Evolutionary conservation across 1,140 invertebrate species (phyloP), one percentile per base, ranked within the genome.

Genomic region (Drosophila bocki): DNA sequence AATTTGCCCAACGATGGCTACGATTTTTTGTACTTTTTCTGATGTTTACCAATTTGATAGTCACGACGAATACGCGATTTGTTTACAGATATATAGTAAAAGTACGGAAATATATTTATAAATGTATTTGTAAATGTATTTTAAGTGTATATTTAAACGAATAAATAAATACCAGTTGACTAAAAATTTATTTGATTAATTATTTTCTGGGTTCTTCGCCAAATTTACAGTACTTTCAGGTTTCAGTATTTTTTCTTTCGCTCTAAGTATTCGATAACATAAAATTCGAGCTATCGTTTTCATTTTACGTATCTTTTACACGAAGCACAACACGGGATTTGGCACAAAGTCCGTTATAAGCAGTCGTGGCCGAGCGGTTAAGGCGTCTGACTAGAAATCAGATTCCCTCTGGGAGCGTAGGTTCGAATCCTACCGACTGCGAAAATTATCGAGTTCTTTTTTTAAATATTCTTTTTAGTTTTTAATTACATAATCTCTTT

Each of bases 341-440:
- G 29, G 26, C 44, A 15, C 37, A 22, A 22, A 22, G 22, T 1
- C 3, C 0, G 0, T 0, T 0, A 56, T 7, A 39, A 42, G 95
- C 95, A 96, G 95, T 95, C 95, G 95, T 96, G 95, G 95, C 96
- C 95, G 95, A 96, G 95, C 95, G 96, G 96, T 96, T 96, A 96
- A 96, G 95, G 96, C 95, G 95, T 96, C 95, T 96, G 95, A 96
- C 95, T 96, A 95, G 95, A 96, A 96, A 96, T 96, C 95, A 96
- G 95, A 96, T 96, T 96, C 95, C 53, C 53, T 56, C 53, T 56
- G 51, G 51, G 51, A 29, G 26, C 26, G 95, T 96, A 96, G 95
- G 95, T 96, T 96, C 96, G 95, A 96, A 96, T 96, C 96, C 96
- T 96, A 96, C 95, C 95, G 95, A 95, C 96, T 96, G 96, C 96